Percentiles rank a stretch among this genome's conserved stretches.
Conservation (phyloP, 2,113 vertebrate species). For the Microcebus jonahi region DNA sequence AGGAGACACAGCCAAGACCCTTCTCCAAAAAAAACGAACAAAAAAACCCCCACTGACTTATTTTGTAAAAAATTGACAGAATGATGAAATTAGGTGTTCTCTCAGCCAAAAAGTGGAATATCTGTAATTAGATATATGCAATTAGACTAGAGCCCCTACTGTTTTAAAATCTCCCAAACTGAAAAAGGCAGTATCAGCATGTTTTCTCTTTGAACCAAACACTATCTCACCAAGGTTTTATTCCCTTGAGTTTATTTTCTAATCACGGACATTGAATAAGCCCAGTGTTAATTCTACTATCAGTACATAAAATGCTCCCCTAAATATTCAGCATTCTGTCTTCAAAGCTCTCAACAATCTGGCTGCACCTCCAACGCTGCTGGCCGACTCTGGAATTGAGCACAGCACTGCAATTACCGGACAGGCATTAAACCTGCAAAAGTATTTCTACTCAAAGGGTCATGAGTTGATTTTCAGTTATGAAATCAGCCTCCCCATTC, state of each 20-base stretch:
- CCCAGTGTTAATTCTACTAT: neutral
- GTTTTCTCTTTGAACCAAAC: conserved; percentile 32
- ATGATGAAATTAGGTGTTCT: neutral
- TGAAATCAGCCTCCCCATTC: neutral
- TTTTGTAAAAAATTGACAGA: neutral
- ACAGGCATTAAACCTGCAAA: neutral
- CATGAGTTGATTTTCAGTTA: conserved; percentile 4
- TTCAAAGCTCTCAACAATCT: neutral
- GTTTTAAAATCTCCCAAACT: conserved; percentile 31
- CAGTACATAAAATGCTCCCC: neutral
- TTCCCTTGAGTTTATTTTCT: conserved; percentile 4
- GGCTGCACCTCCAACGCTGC: neutral
- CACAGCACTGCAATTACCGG: neutral
- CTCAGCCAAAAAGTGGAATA: neutral
- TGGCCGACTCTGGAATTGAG: neutral
- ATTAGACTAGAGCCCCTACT: neutral
- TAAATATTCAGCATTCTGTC: neutral
- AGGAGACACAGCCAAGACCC: too few relatives aligned
- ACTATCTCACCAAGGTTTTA: neutral
- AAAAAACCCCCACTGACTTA: neutral
- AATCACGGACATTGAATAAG: neutral
- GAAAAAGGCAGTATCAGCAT: neutral
- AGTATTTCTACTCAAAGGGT: conserved; percentile 4
- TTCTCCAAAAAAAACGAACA: too few relatives aligned
- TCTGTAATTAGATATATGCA: neutral